Evolutionary conservation across 2,888 invertebrate genomes (phyloP), one percentile per base, ranked within the genome.

Genomic region (Sthenelais limicola): DNA sequence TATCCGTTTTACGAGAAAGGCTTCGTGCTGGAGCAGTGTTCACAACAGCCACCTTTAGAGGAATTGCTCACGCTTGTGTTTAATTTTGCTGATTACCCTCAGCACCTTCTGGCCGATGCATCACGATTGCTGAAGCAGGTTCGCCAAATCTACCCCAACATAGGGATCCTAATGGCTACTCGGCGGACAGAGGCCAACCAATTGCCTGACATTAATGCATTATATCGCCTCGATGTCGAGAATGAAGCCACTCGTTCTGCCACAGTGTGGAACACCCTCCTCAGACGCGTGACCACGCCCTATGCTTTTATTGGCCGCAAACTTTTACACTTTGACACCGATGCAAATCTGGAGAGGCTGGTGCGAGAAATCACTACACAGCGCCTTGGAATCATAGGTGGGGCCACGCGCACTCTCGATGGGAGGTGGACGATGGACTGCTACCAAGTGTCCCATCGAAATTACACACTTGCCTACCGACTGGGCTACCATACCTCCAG

Each of bases 401-500:
- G 85, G 4, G 80, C 84, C 15, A 73, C 76, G 69, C 72, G 84
- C 68, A 78, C 77, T 52, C 32, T 74, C 0, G 73, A 75, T 33
- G 84, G 85, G 1, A 80, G 80, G 32, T 86, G 86, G 85, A 66
- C 68, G 38, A 75, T 76, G 38, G 80, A 79, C 0, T 86, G 86
- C 74, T 80, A 80, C 47, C 85, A 85, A 73, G 72, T 76, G 0
- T 76, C 78, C 3, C 78, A 82, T 35, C 77, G 74, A 47, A 83
- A 84, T 72, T 84, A 82, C 71, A 78, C 81, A 7, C 76, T 86
- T 26, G 73, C 68, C 1, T 83, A 81, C 69, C 62, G 75, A 0
- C 75, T 80, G 32, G 86, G 86, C 3, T 86, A 85, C 62, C 79
- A 80, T 18, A 76, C 80, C 58, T 85, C 85, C 0, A 48, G 74